phyloP scores from a whole-genome alignment of 2,797 vertebrate genomes.

The Lophius americanus region DNA sequence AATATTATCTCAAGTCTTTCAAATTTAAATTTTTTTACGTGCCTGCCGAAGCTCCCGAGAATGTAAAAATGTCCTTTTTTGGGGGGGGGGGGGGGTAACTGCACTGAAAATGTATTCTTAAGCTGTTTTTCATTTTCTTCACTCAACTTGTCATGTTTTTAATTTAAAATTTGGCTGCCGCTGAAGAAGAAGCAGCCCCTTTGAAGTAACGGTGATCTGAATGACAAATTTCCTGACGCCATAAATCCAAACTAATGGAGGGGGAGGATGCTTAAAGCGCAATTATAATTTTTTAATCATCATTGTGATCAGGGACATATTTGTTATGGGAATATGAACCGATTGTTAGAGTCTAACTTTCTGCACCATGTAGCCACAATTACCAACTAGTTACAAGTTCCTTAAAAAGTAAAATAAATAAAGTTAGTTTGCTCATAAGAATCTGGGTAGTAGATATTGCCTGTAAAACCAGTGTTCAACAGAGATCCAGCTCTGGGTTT shows the following conservation, averaged over 20 bases:
- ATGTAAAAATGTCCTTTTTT: conserved; percentile 20
- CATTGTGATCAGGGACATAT: conserved; percentile 13
- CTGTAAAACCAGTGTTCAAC: conserved; percentile 3
- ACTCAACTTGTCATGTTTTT: conserved; percentile 47
- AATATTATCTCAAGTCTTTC: conserved; percentile 15
- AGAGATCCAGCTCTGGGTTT: background rate
- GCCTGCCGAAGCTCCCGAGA: conserved; percentile 29
- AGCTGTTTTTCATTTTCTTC: conserved; percentile 3
- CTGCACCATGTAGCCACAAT: background rate
- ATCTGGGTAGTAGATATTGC: conserved; percentile 12
- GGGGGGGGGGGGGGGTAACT: conserved; percentile 5
- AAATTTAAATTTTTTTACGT: conserved; percentile 32
- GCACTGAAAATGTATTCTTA: conserved; percentile 45
- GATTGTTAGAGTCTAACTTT: conserved; percentile 24
- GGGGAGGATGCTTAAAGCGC: conserved; percentile 23
- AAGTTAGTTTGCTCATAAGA: conserved; percentile 2
- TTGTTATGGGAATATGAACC: conserved; percentile 29
- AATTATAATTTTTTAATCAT: conserved; percentile 37
- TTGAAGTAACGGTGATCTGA: conserved; percentile 66
- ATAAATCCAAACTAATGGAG: conserved; percentile 39
- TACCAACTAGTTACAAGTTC: background rate
- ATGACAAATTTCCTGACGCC: conserved; percentile 57
- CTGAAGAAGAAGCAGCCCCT: conserved; percentile 28
- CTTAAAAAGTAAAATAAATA: background rate
- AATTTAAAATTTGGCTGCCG: conserved; percentile 51